phyloP scores from a whole-genome alignment of 1,140 invertebrate species.

The Bombus terrestris region DNA sequence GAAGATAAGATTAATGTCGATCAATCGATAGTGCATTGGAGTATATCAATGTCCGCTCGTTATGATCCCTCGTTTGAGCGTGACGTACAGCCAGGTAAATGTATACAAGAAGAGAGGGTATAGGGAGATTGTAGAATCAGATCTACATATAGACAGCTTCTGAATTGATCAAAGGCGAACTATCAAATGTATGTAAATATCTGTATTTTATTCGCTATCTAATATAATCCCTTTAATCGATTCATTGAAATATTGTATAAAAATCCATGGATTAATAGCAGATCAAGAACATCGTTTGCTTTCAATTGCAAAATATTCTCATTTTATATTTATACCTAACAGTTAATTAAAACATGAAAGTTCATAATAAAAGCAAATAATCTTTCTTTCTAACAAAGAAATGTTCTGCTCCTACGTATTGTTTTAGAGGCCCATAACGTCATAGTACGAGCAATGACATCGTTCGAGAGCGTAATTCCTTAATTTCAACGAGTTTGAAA shows the following conservation, averaged over 20 bases:
- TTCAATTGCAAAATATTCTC: too few relatives aligned
- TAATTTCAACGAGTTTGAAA: background rate
- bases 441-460: too few relatives aligned
- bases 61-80: background rate
- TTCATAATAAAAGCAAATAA: too few relatives aligned
- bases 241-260: too few relatives aligned
- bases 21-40: background rate
- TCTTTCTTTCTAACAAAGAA: too few relatives aligned
- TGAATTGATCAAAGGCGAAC: background rate
- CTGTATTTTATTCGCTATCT: background rate
- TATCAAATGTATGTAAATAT: background rate
- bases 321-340: too few relatives aligned
- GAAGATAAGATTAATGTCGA: conserved; percentile 2
- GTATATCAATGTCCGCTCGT: background rate
- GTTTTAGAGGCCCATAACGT: too few relatives aligned
- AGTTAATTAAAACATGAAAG: too few relatives aligned
- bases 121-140: background rate
- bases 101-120: background rate
- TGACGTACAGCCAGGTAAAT: background rate
- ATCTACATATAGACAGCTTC: background rate
- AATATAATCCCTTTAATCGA: background rate
- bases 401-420: too few relatives aligned
- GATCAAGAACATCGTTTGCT: too few relatives aligned
- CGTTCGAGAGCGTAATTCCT: background rate
- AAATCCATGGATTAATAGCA: too few relatives aligned